Conservation (phyloP, 1,140 invertebrate genomes). For the Drosophila aff. region DNA sequence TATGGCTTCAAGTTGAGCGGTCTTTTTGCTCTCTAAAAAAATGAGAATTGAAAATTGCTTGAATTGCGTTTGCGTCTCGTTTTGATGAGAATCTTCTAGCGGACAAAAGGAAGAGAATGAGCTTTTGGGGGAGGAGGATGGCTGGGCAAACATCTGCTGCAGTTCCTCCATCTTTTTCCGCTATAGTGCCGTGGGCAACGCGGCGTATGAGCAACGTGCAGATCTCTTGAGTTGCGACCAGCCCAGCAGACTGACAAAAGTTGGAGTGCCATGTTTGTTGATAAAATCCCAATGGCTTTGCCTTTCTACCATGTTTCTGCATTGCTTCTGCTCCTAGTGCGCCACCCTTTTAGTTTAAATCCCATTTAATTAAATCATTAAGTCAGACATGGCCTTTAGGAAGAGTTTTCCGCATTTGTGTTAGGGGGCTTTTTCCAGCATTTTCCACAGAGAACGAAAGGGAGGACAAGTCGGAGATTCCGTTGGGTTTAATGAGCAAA, state of each 20-base stretch:
- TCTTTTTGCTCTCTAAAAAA: constrained; percentile 33
- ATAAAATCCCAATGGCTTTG: constrained; percentile 50
- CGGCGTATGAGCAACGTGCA: constrained; percentile 65
- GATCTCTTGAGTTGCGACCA: constrained; percentile 30
- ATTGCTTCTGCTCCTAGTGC: neutral
- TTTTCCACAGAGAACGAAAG: constrained; percentile 4
- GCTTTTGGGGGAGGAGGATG: constrained; percentile 2
- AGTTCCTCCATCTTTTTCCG: constrained; percentile 1
- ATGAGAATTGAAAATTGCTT: constrained; percentile 78
- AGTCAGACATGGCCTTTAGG: constrained; percentile 43
- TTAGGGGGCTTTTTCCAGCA: constrained; percentile 3
- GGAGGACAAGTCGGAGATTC: constrained; percentile 8
- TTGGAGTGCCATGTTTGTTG: constrained; percentile 68
- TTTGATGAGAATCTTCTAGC: constrained; percentile 17
- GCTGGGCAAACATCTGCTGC: constrained; percentile 43
- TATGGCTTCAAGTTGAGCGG: constrained; percentile 10
- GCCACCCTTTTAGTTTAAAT: constrained; percentile 25
- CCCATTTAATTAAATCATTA: constrained; percentile 74
- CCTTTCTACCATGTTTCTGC: neutral
- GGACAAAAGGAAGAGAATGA: neutral
- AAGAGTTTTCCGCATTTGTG: constrained; percentile 30
- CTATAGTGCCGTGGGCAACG: constrained; percentile 21
- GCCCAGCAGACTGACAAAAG: constrained; percentile 49
- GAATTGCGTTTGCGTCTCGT: constrained; percentile 67
- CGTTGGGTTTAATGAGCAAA: constrained; percentile 41